Evolutionary conservation across 2,113 vertebrate species (phyloP).

Genomic region (Empidonax alnorum): DNA sequence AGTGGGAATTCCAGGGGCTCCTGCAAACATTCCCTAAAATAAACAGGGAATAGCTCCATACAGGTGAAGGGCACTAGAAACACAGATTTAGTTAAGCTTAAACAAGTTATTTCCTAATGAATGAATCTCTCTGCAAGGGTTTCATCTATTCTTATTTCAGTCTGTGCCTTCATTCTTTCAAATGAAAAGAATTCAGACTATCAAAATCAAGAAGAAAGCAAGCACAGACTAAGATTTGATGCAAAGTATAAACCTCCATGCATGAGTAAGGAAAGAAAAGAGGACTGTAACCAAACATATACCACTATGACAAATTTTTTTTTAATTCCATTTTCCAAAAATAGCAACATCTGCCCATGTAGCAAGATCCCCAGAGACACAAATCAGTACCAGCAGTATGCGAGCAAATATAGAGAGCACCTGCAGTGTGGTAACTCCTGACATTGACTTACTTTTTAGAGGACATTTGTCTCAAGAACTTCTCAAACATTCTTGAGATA

Average conservation of each 20-base stretch:
- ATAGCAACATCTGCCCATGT: not conserved
- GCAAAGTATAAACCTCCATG: not conserved
- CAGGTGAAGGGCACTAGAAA: not conserved
- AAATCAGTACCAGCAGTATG: not conserved
- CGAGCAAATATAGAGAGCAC: not conserved
- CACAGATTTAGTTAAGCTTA: not conserved
- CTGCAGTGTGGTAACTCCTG: not conserved
- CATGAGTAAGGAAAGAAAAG: not conserved
- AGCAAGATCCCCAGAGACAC: not conserved
- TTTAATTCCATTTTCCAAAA: not conserved
- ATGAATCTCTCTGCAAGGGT: not conserved
- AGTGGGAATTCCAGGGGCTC: not conserved
- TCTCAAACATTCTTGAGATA: not conserved
- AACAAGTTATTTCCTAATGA: not conserved
- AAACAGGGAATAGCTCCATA: not conserved
- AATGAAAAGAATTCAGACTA: not conserved
- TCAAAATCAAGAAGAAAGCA: not conserved
- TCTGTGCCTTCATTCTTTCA: not conserved
- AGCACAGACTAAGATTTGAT: not conserved
- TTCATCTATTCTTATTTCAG: not conserved
- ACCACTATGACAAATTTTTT: not conserved
- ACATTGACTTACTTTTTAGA: slow-evolving; percentile 18
- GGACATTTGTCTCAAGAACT: not conserved
- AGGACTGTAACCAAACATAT: not conserved
- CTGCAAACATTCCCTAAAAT: not conserved